phyloP scores from a whole-genome alignment of 2,113 vertebrate genomes.

The Ictalurus punctatus region DNA sequence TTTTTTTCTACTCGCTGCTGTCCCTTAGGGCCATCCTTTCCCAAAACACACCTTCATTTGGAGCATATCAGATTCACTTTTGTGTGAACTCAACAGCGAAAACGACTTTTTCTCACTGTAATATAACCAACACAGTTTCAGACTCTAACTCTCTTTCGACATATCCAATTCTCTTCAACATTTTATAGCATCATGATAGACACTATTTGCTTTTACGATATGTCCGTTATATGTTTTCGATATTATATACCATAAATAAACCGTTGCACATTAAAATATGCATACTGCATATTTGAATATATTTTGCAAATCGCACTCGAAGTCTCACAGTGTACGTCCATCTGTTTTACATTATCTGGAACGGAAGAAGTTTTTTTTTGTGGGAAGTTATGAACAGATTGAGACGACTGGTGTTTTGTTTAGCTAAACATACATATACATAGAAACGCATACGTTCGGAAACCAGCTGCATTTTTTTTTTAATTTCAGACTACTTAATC shows the following conservation, averaged over 20 bases:
- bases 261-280: neutral
- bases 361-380: neutral
- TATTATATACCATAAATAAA: neutral
- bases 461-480: neutral
- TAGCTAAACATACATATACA: neutral
- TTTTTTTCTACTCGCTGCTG: neutral
- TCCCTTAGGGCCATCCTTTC: neutral
- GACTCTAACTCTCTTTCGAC: neutral
- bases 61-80: neutral
- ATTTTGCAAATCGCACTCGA: neutral
- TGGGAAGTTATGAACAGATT: slow-evolving; percentile 11
- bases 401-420: neutral
- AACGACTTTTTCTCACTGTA: neutral
- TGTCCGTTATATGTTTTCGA: neutral
- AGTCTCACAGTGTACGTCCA: neutral
- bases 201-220: neutral
- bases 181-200: neutral
- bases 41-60: slow-evolving; percentile 14
- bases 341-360: neutral
- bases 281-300: neutral
- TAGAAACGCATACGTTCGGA: neutral
- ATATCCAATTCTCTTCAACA: neutral
- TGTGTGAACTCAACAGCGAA: neutral
- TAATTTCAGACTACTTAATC: neutral
- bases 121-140: neutral